Base-by-base conservation (phyloP, 2,797 vertebrate species). In the Schizothorax lantsangensis region DNA sequence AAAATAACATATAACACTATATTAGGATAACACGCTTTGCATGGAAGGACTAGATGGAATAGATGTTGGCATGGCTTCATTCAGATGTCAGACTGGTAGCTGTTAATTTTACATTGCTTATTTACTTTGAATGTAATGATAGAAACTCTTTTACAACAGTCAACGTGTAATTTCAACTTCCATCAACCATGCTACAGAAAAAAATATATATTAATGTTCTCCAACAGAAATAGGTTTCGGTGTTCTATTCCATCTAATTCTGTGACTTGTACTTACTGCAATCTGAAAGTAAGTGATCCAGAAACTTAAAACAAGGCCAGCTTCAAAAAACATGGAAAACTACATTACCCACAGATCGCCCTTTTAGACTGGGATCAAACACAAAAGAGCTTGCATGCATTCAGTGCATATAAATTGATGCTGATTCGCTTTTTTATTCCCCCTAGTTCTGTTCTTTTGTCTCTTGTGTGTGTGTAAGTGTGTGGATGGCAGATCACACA, bases 161-260 rank as follows among this genome's bases (percentile, higher is more conserved):
- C 81, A 86, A 72, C 38, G 68, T 87, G 81, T 86, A 43, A 88
- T 88, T 84, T 88, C 84, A 69, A 78, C 82, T 81, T 87, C 72
- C 64, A 87, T 86, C 78, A 49, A 57, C 57, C 75, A 23, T 79
- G 73, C 64, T 86, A 38, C 62, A 62, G 33, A 17, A 78, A 81
- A 19, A 81, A 81, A 86, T n/a, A n/a, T n/a, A n/a, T n/a, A 89
- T 21, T 19, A 79, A 85, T 49, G n/a, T 17, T 75, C 47, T 88
- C 82, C 85, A 82, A 85, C 47, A 84, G 66, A 89, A 89, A 78
- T 79, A 86, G 52, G 23, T 83, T 80, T 85, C 49, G 64, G 59
- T 77, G 52, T 26, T 84, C 71, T 75, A 78, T 87, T 84, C 85
- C 47, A 77, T 85, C 54, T 79, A 54, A 38, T 78, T 86, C 10